Conservation (phyloP, 1,140 invertebrate species). For the Limonius californicus region DNA sequence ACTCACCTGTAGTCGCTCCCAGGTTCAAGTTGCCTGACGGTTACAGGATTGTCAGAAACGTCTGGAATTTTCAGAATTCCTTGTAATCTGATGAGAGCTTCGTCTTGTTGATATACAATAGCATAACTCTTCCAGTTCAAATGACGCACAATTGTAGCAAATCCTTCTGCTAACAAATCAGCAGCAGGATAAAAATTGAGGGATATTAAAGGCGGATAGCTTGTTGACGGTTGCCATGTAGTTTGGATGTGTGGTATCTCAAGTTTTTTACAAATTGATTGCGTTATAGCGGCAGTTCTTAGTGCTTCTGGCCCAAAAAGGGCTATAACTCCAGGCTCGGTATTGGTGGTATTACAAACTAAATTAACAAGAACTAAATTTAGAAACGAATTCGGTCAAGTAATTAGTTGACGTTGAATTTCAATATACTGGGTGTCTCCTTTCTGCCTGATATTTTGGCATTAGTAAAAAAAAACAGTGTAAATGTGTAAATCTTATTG, state of each 20-base stretch:
- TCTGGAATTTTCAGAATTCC: conserved; percentile 71
- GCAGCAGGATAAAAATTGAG: conserved; percentile 75
- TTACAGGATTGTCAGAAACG: conserved; percentile 53
- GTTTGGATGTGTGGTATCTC: conserved; percentile 70
- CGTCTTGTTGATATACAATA: conserved; percentile 78
- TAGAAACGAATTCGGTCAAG: too few relatives aligned
- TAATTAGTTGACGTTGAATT: too few relatives aligned
- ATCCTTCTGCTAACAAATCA: conserved; percentile 62
- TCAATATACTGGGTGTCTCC: too few relatives aligned
- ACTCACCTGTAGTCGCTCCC: conserved; percentile 61
- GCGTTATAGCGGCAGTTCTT: conserved; percentile 57
- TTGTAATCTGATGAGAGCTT: conserved; percentile 75
- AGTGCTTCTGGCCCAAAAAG: conserved; percentile 71
- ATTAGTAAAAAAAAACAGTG: too few relatives aligned
- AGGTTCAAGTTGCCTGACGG: conserved; percentile 56
- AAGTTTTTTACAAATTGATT: conserved; percentile 65
- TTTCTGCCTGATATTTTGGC: too few relatives aligned
- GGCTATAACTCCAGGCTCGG: conserved; percentile 59
- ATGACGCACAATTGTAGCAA: conserved; percentile 66
- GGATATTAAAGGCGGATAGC: conserved; percentile 45
- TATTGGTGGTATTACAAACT: conserved; percentile 55
- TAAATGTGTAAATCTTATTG: too few relatives aligned
- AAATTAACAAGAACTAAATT: conserved; percentile 21
- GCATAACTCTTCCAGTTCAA: conserved; percentile 78
- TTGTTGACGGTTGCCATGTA: conserved; percentile 56